Evolutionary conservation across 1,140 invertebrate species (phyloP).

Genomic region (Drosophila sp.): DNA sequence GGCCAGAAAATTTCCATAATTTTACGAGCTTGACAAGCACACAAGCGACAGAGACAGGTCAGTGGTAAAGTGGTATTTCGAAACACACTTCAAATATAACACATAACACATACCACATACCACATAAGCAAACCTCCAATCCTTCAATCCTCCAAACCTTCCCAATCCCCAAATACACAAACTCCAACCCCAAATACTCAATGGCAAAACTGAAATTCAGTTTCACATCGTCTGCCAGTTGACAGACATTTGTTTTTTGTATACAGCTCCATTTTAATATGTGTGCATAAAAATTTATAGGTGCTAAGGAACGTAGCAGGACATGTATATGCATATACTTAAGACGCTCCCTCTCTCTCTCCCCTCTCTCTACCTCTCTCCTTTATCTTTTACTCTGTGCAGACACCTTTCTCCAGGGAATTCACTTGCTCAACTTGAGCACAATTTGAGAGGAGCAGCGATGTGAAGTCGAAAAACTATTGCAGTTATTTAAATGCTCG

Average conservation of each 20-base stretch:
- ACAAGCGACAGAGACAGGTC: conserved; percentile 28
- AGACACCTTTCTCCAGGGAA: conserved; percentile 29
- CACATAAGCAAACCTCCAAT: conserved; percentile 20
- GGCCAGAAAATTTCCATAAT: conserved; percentile 78
- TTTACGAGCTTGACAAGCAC: conserved; percentile 70
- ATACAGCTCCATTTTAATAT: conserved; percentile 65
- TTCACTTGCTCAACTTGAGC: neutral
- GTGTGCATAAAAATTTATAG: conserved; percentile 81
- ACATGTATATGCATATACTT: conserved; percentile 67
- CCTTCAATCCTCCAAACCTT: neutral
- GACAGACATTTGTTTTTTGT: conserved; percentile 52
- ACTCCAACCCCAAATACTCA: neutral
- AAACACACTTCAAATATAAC: too few species aligned
- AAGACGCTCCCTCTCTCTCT: conserved; percentile 20
- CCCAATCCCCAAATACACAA: conserved; percentile 2
- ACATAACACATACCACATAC: conserved; percentile 58
- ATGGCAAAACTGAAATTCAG: conserved; percentile 5
- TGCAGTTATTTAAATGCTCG: conserved; percentile 55
- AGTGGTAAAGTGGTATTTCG: conserved; percentile 67
- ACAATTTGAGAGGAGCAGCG: neutral
- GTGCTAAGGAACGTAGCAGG: conserved; percentile 75
- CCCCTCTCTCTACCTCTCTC: neutral
- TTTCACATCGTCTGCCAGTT: conserved; percentile 26
- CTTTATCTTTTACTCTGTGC: neutral
- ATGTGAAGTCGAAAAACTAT: conserved; percentile 39